Conservation (phyloP, 2,113 vertebrate genomes). For the Typhlomys cinereus region DNA sequence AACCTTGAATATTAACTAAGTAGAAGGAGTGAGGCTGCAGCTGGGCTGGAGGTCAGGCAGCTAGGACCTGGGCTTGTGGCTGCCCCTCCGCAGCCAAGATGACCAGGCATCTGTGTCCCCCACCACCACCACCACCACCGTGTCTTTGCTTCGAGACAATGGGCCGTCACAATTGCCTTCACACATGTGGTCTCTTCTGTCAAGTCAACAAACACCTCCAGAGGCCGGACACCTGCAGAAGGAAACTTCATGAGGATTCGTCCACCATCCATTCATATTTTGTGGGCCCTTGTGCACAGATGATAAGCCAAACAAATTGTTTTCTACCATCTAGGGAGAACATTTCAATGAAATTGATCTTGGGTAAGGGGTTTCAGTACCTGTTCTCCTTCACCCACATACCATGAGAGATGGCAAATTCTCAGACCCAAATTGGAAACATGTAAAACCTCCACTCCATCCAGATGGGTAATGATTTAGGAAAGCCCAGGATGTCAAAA, state of each 20-base stretch:
- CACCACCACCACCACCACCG: neutral
- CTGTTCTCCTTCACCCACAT: neutral
- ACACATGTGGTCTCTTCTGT: neutral
- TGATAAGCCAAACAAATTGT: neutral
- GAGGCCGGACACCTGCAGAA: neutral
- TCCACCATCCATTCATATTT: neutral
- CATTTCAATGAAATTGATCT: neutral
- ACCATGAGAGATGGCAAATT: neutral
- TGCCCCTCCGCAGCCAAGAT: neutral
- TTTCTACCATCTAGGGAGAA: neutral
- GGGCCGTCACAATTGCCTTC: neutral
- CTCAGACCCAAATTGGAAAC: slow-evolving; percentile 22
- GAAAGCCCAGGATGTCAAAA: neutral
- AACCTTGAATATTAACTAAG: neutral
- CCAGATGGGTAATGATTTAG: neutral
- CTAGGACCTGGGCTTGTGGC: fast-evolving
- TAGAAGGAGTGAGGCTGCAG: neutral
- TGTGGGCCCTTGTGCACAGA: neutral
- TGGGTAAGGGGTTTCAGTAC: neutral
- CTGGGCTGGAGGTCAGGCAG: neutral
- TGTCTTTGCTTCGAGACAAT: neutral
- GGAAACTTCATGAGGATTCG: neutral
- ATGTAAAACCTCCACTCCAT: neutral
- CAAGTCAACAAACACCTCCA: neutral
- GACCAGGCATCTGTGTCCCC: neutral